Evolutionary conservation across 2,113 vertebrate genomes (phyloP).

Genomic region (Alouatta palliata): DNA sequence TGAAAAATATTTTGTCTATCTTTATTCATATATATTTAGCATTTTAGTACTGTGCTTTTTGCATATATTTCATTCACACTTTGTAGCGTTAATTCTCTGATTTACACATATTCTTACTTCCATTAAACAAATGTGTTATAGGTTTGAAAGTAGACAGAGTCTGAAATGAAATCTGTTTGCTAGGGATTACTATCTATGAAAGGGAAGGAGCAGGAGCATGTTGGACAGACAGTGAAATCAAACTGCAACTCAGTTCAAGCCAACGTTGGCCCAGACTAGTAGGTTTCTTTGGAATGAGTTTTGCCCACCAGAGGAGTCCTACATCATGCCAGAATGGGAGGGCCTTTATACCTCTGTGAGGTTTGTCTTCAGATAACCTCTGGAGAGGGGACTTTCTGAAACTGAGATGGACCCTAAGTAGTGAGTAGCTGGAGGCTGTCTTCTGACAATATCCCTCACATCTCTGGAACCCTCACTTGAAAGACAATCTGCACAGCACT

Average conservation of each 20-base stretch:
- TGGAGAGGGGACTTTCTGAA: neutral
- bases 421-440: accelerated
- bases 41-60: neutral
- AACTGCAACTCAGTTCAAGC: neutral
- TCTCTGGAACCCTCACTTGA: neutral
- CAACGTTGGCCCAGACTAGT: neutral
- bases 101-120: neutral
- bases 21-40: neutral
- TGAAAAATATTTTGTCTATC: neutral
- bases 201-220: neutral
- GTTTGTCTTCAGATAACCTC: neutral
- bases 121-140: neutral
- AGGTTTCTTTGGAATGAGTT: neutral
- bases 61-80: neutral
- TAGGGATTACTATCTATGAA: neutral
- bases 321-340: neutral
- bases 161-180: neutral
- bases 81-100: neutral
- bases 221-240: accelerated
- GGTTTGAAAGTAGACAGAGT: neutral
- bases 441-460: accelerated
- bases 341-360: neutral
- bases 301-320: neutral
- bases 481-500: neutral
- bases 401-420: neutral